Evolutionary conservation across 2,113 vertebrate genomes (phyloP).

Genomic region (Callionymus lyra): DNA sequence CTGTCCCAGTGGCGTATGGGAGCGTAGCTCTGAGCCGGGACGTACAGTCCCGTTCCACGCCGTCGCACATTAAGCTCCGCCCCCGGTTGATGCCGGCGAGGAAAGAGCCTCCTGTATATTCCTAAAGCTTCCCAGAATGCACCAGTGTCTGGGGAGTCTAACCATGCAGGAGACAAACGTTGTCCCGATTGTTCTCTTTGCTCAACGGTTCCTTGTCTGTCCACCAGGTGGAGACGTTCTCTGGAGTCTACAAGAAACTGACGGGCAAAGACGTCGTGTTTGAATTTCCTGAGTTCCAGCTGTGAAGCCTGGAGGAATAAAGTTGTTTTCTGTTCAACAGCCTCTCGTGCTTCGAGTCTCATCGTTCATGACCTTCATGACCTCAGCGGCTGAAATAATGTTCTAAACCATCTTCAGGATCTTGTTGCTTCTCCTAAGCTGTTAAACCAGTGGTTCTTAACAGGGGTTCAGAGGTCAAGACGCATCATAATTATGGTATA

Average conservation of each 20-base stretch:
- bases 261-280: conserved; percentile 98
- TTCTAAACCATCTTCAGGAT: too few species aligned
- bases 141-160: conserved; percentile 60
- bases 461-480: too few species aligned
- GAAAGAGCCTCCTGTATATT: conserved; percentile 52
- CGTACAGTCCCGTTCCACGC: conserved; percentile 57
- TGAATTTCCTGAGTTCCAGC: conserved; percentile 97
- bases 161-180: conserved; percentile 49
- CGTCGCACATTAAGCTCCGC: conserved; percentile 42
- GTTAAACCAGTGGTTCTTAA: too few species aligned
- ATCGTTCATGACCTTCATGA: too few species aligned
- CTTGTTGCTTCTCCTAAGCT: too few species aligned
- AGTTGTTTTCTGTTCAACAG: conserved; percentile 63
- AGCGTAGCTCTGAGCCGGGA: conserved; percentile 50
- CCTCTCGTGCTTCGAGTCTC: not conserved
- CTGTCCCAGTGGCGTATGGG: conserved; percentile 61
- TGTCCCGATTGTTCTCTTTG: not conserved
- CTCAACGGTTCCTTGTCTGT: not conserved
- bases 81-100: conserved; percentile 28
- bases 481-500: too few species aligned
- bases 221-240: conserved; percentile 91
- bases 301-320: conserved; percentile 92
- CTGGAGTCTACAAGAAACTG: conserved; percentile 99
- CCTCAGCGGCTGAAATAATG: too few species aligned
- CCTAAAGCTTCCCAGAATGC: conserved; percentile 60